A percentile compares a stretch with the other conserved stretches of the same genome.
These are phyloP conservation scores for Tiphia femorata DNA, from an alignment of 2,888 invertebrate species.

Conservation along the genomic window DNA sequence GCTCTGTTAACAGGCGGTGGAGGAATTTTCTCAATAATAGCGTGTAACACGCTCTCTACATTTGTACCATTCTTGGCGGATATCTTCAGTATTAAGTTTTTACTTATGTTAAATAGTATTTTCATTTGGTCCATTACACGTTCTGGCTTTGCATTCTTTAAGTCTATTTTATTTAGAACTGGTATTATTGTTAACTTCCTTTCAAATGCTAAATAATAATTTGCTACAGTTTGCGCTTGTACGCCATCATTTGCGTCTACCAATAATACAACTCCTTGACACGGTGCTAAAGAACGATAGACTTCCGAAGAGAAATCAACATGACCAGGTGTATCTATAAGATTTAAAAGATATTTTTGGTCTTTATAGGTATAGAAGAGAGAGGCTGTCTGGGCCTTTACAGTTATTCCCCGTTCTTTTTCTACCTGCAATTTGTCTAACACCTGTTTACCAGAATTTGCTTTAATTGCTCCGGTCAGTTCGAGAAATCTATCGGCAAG, in stretches of 20 bases:
- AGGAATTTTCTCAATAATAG: constrained; percentile 84
- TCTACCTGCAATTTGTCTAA: constrained; percentile 89
- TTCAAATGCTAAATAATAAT: constrained; percentile 91
- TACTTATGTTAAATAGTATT: constrained; percentile 84
- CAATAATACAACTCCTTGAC: constrained; percentile 93
- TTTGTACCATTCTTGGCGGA: constrained; percentile 95
- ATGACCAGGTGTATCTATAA: constrained; percentile 98
- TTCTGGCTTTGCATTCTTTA: constrained; percentile 91
- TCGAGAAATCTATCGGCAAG: constrained; percentile 95
- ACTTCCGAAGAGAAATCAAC: constrained; percentile 98
- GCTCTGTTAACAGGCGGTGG: constrained; percentile 75
- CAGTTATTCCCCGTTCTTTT: constrained; percentile 96
- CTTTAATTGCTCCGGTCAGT: constrained; percentile 85
- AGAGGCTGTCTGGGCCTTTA: constrained; percentile 97
- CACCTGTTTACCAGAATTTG: constrained; percentile 78
- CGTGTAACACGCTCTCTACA: constrained; percentile 81
- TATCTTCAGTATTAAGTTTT: constrained; percentile 80
- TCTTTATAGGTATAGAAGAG: constrained; percentile 80
- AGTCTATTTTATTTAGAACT: constrained; percentile 96
- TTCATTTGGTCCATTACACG: constrained; percentile 83
- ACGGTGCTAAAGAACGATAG: constrained; percentile 89
- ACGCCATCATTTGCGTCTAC: constrained; percentile 97
- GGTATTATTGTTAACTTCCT: constrained; percentile 88
- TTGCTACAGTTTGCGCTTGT: constrained; percentile 98
- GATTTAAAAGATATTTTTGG: constrained; percentile 85